Evolutionary conservation across 2,113 vertebrate genomes (phyloP).

Genomic region (Psophia crepitans): DNA sequence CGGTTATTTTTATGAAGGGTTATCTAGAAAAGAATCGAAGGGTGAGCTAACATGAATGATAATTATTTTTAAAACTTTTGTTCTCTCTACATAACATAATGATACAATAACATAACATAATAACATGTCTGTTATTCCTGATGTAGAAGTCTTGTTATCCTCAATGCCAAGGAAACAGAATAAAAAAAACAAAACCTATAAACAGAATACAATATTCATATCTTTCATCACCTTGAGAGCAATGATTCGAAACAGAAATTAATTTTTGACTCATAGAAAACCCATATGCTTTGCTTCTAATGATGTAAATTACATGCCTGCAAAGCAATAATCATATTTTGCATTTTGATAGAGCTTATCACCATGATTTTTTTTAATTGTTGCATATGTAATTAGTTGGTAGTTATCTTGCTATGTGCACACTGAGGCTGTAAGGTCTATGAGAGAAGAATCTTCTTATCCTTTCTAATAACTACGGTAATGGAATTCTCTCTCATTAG

Average conservation of each 20-base stretch:
- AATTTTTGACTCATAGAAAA: not conserved
- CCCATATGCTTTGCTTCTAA: not conserved
- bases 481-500: not conserved
- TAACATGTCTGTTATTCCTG: not conserved
- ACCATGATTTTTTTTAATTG: not conserved
- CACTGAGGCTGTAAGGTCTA: not conserved
- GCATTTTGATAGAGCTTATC: not conserved
- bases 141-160: not conserved
- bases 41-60: not conserved
- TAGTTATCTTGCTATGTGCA: not conserved
- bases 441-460: not conserved
- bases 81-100: not conserved
- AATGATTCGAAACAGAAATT: not conserved
- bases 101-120: no score
- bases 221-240: not conserved
- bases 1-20: not conserved
- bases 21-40: not conserved
- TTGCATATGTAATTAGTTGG: fast-evolving
- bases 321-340: not conserved
- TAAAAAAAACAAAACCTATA: not conserved
- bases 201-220: not conserved
- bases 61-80: not conserved
- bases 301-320: not conserved
- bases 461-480: not conserved
- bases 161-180: not conserved